These are phyloP conservation scores for Aspidapion aeneum DNA, from an alignment of 2,888 invertebrate genomes.

Conservation along the genomic window DNA sequence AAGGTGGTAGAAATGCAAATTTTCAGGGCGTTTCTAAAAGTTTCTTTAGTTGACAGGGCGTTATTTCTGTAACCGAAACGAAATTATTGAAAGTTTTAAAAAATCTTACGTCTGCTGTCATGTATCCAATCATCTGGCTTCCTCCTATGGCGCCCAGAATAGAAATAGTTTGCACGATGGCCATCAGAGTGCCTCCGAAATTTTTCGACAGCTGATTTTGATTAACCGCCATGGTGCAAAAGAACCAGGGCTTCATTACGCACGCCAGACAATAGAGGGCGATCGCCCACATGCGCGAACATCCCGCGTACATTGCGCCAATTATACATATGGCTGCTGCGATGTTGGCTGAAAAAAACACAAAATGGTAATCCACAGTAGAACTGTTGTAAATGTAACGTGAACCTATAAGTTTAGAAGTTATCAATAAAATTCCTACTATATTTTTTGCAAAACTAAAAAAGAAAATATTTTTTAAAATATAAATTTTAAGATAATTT, in stretches of 20 bases:
- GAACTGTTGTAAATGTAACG: too few species aligned
- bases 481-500: too few species aligned
- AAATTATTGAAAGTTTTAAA: too few species aligned
- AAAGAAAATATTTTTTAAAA: too few species aligned
- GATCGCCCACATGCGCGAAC: slow-evolving; percentile 52
- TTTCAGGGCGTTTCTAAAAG: too few species aligned
- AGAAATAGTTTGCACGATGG: neutral
- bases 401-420: too few species aligned
- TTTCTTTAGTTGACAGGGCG: too few species aligned
- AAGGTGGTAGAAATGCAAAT: too few species aligned
- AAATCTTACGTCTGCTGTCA: neutral
- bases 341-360: slow-evolving; percentile 53
- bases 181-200: slow-evolving; percentile 50
- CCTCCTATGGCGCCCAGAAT: neutral
- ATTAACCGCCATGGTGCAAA: slow-evolving; percentile 61
- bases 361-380: too few species aligned
- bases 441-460: too few species aligned
- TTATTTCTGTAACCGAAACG: too few species aligned
- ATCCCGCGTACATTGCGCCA: slow-evolving; percentile 60
- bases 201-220: slow-evolving; percentile 59
- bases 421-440: too few species aligned
- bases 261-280: slow-evolving; percentile 55
- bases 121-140: neutral
- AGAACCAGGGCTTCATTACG: slow-evolving; percentile 64
- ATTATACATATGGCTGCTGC: slow-evolving; percentile 59